Base-by-base conservation (phyloP, 2,888 invertebrate species). In the Melinaea marsaeus region DNA sequence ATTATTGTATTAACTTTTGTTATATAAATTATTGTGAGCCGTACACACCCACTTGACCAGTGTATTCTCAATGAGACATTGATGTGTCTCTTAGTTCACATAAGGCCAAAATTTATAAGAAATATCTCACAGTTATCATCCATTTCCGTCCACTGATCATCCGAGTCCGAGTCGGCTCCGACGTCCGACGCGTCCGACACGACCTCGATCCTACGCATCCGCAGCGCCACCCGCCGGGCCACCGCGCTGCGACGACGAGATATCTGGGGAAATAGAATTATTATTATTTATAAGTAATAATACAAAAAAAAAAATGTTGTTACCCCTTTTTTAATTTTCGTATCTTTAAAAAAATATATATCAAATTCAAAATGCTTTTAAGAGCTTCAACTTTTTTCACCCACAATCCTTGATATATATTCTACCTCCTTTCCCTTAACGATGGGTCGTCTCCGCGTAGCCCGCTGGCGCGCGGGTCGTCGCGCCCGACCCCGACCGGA, bases 131-230 rank as follows among this genome's bases (percentile, higher is more conserved):
- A 82, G 0, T 78, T 78, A 35, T 86, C 86, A 42, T 88, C 88
- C 1, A 90, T 74, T 74, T 90, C 90, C 0, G 88, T 91, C 91
- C 91, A 91, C 77, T 90, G 86, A 71, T 88, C 90, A 70, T 88
- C 88, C 1, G 87, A 85, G 71, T 90, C 90, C 2, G 84, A 85
- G 66, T 88, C 88, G 6, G 86, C 90, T 71, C 89, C 88, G 58
- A 89, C 88, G 71, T 90, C 90, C 2, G 86, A 86, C 63, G 86
- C 87, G 75, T 89, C 90, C 0, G 90, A 89, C 13, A 76, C 76
- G 3, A 76, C 76, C 32, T 83, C 84, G 3, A 75, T 74, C 13
- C 84, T 80, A 0, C 83, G 81, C 45, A 79, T 71, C 45, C 87
- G 84, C 72, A 80, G 64, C 13, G 79, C 79, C 58, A 83, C 79